phyloP scores from a whole-genome alignment of 1,140 invertebrate genomes.

The Vollenhovia emeryi region DNA sequence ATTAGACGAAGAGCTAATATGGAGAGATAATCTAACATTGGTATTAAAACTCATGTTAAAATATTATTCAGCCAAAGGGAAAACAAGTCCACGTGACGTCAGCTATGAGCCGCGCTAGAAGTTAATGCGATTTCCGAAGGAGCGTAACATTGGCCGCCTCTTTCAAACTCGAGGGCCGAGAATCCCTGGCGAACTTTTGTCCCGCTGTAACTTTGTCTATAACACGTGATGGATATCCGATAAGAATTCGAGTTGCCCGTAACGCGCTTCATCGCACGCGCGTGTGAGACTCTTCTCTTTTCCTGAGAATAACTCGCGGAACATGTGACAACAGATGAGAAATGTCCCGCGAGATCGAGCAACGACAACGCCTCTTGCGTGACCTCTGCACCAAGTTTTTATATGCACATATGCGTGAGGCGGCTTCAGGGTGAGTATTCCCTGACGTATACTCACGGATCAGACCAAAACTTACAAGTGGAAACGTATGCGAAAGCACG shows the following conservation, averaged over 20 bases:
- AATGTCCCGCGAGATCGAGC: neutral
- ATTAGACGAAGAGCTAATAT: too few relatives aligned
- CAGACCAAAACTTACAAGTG: conserved; percentile 31
- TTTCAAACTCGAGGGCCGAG: neutral
- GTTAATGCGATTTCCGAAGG: conserved; percentile 43
- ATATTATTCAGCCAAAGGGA: neutral
- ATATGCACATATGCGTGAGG: conserved; percentile 1
- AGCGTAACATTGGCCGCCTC: conserved; percentile 13
- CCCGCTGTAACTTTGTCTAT: conserved; percentile 27
- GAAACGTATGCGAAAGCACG: neutral
- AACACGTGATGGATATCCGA: conserved; percentile 49
- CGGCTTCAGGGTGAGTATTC: neutral
- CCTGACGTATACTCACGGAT: conserved; percentile 29
- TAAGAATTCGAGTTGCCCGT: conserved; percentile 8
- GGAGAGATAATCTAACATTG: too few relatives aligned
- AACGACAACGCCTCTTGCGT: conserved; percentile 17
- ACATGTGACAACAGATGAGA: conserved; percentile 35
- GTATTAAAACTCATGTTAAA: neutral
- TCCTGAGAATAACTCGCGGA: neutral
- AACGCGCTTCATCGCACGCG: neutral
- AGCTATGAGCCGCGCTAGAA: neutral
- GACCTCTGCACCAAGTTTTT: conserved; percentile 34
- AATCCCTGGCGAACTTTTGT: conserved; percentile 34
- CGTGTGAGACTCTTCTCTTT: neutral
- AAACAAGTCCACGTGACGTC: neutral